Evolutionary conservation across 2,113 vertebrate species (phyloP).

Genomic region (Columba janthina): DNA sequence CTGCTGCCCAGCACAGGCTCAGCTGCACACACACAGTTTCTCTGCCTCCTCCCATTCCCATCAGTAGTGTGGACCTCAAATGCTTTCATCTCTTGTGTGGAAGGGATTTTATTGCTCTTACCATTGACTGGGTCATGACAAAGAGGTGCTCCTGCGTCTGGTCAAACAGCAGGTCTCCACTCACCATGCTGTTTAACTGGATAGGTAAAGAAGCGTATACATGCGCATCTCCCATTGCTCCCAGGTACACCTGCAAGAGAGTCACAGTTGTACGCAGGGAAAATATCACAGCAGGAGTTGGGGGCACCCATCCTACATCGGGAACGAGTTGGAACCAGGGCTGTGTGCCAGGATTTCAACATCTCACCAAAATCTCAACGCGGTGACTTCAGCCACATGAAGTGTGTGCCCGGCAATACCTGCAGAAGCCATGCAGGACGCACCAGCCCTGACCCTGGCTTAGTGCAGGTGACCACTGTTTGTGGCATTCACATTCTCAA

Average conservation of each 20-base stretch:
- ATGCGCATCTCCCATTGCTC: conserved; percentile 79
- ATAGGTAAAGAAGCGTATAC: conserved; percentile 81
- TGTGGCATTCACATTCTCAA: neutral
- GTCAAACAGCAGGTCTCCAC: conserved; percentile 90
- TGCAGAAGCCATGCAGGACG: fast-evolving
- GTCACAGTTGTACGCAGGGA: neutral
- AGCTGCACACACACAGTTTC: neutral
- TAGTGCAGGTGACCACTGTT: neutral
- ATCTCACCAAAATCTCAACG: neutral
- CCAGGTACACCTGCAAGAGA: conserved; percentile 85
- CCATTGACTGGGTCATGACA: conserved; percentile 89
- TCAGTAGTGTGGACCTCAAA: neutral
- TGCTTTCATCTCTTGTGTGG: neutral
- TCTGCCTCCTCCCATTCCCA: neutral
- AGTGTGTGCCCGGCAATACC: neutral
- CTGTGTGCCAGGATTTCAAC: neutral
- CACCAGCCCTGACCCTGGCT: neutral
- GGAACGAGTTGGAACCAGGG: neutral
- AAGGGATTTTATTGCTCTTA: conserved; percentile 62
- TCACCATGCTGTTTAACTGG: conserved; percentile 84
- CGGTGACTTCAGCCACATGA: neutral
- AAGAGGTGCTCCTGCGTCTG: conserved; percentile 87
- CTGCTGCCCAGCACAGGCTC: neutral
- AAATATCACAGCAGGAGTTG: neutral
- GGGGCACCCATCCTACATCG: fast-evolving